Base-by-base conservation (phyloP, 2,888 invertebrate genomes). In the Hetaerina titia region DNA sequence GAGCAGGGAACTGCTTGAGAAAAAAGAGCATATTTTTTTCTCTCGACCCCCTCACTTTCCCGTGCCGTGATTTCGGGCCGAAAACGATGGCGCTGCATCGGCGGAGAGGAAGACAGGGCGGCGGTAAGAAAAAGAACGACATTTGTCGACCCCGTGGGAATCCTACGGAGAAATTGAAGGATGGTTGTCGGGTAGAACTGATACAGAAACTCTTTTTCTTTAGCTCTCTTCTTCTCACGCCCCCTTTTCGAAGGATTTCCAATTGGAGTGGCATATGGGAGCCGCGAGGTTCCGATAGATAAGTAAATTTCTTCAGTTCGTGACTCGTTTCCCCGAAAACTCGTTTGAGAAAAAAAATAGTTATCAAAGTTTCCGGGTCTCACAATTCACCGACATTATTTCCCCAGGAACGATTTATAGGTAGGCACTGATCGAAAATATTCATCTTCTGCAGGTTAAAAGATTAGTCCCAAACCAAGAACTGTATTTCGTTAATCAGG, bases 111-210 rank as follows among this genome's bases (percentile, higher is more conserved):
- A 31, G 11, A 4, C 15, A 11, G 19, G 69, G 17, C 4, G 69
- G 19, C 7, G 22, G 69, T 31, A 13, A 31, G 81, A 81, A 31
- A 81, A 81, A 74, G 22, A 81, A 81, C 31, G 31, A 81, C 81
- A 22, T 11, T n/a, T n/a, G 19, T 13, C 89, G 58, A 58, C 57
- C 56, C n/a, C 22, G 22, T 58, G 89, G 89, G 89, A 89, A 58
- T 58, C n/a, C 88, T 17, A 22, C 22, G 22, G 5, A 58, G 89
- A 89, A 89, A 89, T 89, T 89, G 89, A 89, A 89, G 89, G 58
- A 89, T 89, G 89, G 89, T 19, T 58, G 89, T 56, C 89, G 57
- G 57, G 22, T 88, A 17, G 88, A 88, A 88, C 45, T 89, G 89
- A 58, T 89, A 9, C 57, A 58, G n/a, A 17, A n/a, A 57, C 56